Evolutionary conservation across 1,140 invertebrate genomes (phyloP), one percentile per base, ranked within the genome.

Genomic region (Tetraneura akinire): DNA sequence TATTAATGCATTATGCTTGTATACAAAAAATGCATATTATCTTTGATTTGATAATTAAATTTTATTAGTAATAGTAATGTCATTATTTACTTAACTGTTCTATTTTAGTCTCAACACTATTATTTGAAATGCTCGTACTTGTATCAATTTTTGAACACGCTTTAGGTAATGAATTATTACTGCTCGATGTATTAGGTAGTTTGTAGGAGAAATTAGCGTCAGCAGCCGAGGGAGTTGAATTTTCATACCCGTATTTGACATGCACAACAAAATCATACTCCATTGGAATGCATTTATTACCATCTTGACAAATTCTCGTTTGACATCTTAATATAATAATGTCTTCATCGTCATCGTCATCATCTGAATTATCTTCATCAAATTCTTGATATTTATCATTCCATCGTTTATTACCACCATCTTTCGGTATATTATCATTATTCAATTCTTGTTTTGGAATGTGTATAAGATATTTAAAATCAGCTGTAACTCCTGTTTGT

Each of bases 241-340:
- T 37, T 45, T 57, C 55, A 42, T 57, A 21, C 10, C 51, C 37
- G 45, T 13, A 78, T 5, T 55, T 37, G 5, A 78, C 55, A 45
- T n/a, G 51, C 8, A 78, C 74, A 9, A 78, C 74, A 60, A 78
- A 78, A 45, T 78, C 74, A 60, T 62, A 78, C 18, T 78, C 32
- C 8, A 78, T 14, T 16, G 74, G 74, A 21, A 78, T 16, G 18
- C 74, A 78, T 57, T 60, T 57, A 26, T 55, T 16, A 16, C 49
- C 55, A 55, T 23, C 55, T 18, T 78, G 23, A 47, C 74, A 78
- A 18, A 57, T 29, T 26, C 37, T 78, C 11, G 74, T 78, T 47
- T 78, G 51, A 60, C 74, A 78, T 62, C 74, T 78, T 60, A 78
- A 47, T 23, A 78, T 78, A 78, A 78, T 37, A 45, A 62, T 16